Evolutionary conservation across 2,797 vertebrate species (phyloP).

Genomic region (Pseudocheirus occidentalis): DNA sequence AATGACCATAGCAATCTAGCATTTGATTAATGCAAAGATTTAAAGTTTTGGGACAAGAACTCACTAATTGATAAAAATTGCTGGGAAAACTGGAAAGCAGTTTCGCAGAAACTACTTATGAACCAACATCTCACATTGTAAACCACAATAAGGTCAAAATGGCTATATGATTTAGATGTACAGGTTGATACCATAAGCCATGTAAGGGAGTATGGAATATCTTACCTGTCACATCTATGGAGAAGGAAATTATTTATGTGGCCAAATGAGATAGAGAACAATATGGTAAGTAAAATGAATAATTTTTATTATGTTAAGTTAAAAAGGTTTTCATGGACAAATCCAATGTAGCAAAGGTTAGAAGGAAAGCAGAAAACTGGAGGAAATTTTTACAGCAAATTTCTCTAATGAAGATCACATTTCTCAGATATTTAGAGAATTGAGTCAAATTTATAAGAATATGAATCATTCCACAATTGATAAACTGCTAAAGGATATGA

Average conservation of each 20-base stretch:
- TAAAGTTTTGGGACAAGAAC: background rate
- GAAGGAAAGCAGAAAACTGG: background rate
- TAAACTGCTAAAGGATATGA: background rate
- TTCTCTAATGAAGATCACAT: background rate
- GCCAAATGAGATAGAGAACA: background rate
- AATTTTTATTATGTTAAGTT: background rate
- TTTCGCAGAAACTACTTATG: background rate
- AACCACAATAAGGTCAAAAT: background rate
- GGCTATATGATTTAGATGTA: background rate
- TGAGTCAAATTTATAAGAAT: background rate
- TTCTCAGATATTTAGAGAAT: background rate
- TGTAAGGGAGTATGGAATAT: background rate
- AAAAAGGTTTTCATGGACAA: background rate
- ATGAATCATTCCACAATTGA: background rate
- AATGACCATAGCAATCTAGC: background rate
- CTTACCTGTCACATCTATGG: background rate
- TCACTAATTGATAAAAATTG: background rate
- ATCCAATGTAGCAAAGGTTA: background rate
- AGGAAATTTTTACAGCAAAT: background rate
- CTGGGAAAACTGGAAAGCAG: background rate
- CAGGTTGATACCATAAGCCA: background rate
- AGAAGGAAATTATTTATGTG: background rate
- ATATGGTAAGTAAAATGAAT: background rate
- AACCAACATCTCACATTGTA: background rate
- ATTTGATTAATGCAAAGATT: background rate